Evolutionary conservation across 2,888 invertebrate genomes (phyloP).

Genomic region (Himalopsyche japonica): DNA sequence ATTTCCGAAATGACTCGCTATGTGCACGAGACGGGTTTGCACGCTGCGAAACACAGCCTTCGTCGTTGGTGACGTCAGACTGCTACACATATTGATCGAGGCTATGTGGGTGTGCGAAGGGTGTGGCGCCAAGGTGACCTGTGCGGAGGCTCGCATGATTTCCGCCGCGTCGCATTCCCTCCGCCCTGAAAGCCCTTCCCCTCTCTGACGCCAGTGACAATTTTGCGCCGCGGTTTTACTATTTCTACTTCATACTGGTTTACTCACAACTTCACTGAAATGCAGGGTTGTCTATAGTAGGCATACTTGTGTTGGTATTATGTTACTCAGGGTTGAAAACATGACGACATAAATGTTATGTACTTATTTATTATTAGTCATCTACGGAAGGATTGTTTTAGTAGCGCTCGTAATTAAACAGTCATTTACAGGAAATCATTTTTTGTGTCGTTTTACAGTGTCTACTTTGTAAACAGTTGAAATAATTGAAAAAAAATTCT

Average conservation of each 20-base stretch:
- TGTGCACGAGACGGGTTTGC: background rate
- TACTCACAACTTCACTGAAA: background rate
- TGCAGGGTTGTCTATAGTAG: background rate
- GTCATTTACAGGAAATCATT: too few species aligned
- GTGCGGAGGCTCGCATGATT: background rate
- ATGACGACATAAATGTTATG: too few species aligned
- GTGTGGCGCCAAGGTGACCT: slow-evolving; percentile 23
- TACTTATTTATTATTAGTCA: too few species aligned
- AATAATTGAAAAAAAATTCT: too few species aligned
- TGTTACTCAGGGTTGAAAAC: background rate
- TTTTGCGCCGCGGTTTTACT: background rate
- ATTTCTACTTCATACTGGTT: background rate
- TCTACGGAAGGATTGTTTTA: too few species aligned
- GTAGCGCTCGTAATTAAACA: too few species aligned
- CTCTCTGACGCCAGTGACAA: background rate
- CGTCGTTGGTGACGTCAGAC: slow-evolving; percentile 8
- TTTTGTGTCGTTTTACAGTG: too few species aligned
- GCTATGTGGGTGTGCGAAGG: slow-evolving; percentile 21
- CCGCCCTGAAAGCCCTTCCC: background rate
- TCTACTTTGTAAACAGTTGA: too few species aligned
- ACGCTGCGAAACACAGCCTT: background rate
- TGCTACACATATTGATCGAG: slow-evolving; percentile 11
- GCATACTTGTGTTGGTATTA: background rate
- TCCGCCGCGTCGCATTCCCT: background rate
- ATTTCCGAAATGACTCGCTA: background rate